Percentiles rank a stretch among this genome's conserved stretches.
Conservation (phyloP, 2,888 invertebrate genomes). For the Acronicta leporina region DNA sequence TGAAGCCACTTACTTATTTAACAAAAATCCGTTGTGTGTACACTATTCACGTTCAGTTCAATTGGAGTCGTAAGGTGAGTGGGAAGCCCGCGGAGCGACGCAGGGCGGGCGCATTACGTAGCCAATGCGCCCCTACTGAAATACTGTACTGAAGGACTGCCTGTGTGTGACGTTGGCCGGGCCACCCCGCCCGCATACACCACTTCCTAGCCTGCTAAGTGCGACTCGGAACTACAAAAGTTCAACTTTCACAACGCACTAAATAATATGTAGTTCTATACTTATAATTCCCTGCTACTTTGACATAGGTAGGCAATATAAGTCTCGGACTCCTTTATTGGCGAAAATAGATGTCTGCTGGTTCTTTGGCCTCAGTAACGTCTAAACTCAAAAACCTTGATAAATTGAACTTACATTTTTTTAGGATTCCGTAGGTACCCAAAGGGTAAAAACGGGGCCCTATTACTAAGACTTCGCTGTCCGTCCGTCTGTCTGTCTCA, state of each 20-base stretch:
- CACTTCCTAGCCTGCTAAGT: conserved; percentile 57
- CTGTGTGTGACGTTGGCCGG: conserved; percentile 58
- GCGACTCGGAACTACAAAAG: conserved; percentile 54
- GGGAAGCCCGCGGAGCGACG: conserved; percentile 46
- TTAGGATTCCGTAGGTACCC: no score
- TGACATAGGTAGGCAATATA: no score
- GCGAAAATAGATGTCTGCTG: no score
- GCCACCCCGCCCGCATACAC: conserved; percentile 59
- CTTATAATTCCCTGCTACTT: no score
- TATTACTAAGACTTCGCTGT: no score
- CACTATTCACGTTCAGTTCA: conserved; percentile 58
- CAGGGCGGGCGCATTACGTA: conserved; percentile 74
- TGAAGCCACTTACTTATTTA: conserved; percentile 46
- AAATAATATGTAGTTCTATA: no score
- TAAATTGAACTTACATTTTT: no score
- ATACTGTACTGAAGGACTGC: conserved; percentile 49
- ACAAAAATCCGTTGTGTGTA: conserved; percentile 49
- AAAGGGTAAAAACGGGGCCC: no score
- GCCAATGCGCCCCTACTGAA: conserved; percentile 80
- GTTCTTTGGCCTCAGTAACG: no score
- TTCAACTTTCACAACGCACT: background rate
- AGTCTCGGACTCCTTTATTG: no score
- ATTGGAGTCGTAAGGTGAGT: conserved; percentile 45
- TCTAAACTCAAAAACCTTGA: no score
- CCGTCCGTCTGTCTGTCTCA: no score